Conservation (phyloP, 2,888 invertebrate genomes). For the Pomacea canaliculata region DNA sequence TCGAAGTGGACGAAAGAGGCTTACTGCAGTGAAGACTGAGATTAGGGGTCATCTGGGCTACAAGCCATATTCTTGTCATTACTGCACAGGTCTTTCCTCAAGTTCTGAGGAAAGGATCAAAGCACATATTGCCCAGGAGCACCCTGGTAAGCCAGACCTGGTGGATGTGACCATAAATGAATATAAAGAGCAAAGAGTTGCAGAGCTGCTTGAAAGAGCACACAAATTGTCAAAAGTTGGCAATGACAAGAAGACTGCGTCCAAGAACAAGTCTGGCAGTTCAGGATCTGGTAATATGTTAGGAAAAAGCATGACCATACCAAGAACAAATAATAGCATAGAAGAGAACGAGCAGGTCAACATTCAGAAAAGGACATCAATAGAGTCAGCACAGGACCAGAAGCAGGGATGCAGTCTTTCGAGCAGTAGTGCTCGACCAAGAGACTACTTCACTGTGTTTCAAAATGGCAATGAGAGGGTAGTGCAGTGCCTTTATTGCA, state of each 20-base stretch:
- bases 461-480: too few species aligned
- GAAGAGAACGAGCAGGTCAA: neutral
- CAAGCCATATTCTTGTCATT: constrained; percentile 4
- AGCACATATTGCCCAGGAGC: neutral
- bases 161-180: neutral
- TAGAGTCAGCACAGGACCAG: neutral
- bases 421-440: too few species aligned
- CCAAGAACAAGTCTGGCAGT: neutral
- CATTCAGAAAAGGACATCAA: neutral
- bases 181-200: constrained; percentile 7
- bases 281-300: too few species aligned
- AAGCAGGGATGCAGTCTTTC: too few species aligned
- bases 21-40: neutral
- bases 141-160: neutral
- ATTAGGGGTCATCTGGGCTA: constrained; percentile 6
- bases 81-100: neutral
- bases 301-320: neutral
- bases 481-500: too few species aligned
- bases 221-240: neutral
- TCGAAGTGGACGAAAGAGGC: neutral
- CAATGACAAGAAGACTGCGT: neutral
- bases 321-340: too few species aligned
- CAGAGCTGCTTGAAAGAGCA: neutral
- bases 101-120: neutral
- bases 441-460: too few species aligned